A percentile compares a stretch with the other conserved stretches of the same genome.
These are phyloP conservation scores for Strongylocentrotus purpuratus DNA, from an alignment of 35 echinoderm and acorn worm species.

Conservation along the genomic window DNA sequence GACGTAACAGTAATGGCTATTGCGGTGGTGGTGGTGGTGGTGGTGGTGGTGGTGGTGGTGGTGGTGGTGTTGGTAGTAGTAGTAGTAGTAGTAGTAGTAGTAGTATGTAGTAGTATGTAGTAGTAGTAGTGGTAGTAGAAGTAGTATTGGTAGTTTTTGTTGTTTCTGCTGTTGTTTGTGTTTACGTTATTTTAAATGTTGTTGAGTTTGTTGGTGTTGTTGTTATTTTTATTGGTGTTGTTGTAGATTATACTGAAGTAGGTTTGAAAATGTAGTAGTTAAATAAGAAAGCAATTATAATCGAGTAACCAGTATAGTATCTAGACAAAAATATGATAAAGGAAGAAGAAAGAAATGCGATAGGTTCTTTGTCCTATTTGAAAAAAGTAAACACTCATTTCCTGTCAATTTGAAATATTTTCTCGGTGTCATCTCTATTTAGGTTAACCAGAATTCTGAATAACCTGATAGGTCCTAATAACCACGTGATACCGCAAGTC, in stretches of 20 bases:
- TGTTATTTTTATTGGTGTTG: not conserved
- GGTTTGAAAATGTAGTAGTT: not conserved
- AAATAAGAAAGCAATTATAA: not conserved
- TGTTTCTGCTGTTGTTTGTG: no score
- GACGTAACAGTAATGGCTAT: not conserved
- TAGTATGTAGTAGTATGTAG: not conserved
- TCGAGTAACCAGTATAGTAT: not conserved
- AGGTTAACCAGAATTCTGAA: not conserved
- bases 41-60: not conserved
- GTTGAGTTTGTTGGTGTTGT: not conserved
- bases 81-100: not conserved
- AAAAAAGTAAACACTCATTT: not conserved
- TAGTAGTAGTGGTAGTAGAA: no score
- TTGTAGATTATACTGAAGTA: not conserved
- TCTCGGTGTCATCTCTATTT: not conserved
- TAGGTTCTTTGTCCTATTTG: not conserved
- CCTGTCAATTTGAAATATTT: not conserved
- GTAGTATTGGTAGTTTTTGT: no score
- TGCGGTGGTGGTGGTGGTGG: not conserved
- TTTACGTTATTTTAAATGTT: no score
- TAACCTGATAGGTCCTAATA: not conserved
- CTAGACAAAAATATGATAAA: not conserved
- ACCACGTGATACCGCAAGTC: not conserved
- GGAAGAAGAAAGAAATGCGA: not conserved
- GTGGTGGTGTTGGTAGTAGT: not conserved